Base-by-base conservation (phyloP, 2,113 vertebrate species). In the Otocyon megalotis region DNA sequence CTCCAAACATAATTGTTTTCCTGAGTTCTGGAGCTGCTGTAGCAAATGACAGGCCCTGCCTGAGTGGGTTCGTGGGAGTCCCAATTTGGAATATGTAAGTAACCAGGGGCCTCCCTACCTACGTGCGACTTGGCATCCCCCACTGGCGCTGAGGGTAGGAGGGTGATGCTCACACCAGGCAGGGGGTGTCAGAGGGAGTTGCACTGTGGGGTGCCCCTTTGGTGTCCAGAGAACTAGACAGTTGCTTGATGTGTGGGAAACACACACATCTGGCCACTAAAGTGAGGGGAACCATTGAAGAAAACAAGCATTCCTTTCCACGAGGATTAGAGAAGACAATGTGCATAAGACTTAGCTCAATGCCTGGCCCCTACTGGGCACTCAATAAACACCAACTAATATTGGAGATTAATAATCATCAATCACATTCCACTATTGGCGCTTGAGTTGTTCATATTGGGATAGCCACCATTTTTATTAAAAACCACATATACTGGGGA, bases 361-460 rank as follows among this genome's bases (percentile, higher is more conserved):
- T 4, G 24, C 50, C 76, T 8, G 30, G 72, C 22, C 20, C n/a
- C 26, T 12, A 3, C 1, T 0, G 2, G 30, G 15, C 16, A 3
- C 43, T n/a, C 14, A 4, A 1, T 26, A 5, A 26, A 16, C 3
- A 2, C 28, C 7, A 1, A 28, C n/a, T 5, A 3, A 1, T 0
- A 2, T 2, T 1, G 65, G 54, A 1, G 15, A 67, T 7, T 8
- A 3, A 0, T 28, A 76, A 28, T 30, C 26, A 30, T 17, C 6
- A 17, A 11, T 32, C 22, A 16, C n/a, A 22, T 1, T 3, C 24
- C 63, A 2, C 2, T 1, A 0, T 0, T 16, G 4, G 28, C 8
- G 43, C 14, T 14, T 1, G 10, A 37, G 50, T 4, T 3, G 17
- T 60, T 86, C 24, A 20, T 6, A 2, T n/a, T 2, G 26, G 83